Percentiles rank a stretch among this genome's conserved stretches.
These are phyloP conservation scores for Cetonia aurata DNA, from an alignment of 2,888 invertebrate species.

Conservation along the genomic window DNA sequence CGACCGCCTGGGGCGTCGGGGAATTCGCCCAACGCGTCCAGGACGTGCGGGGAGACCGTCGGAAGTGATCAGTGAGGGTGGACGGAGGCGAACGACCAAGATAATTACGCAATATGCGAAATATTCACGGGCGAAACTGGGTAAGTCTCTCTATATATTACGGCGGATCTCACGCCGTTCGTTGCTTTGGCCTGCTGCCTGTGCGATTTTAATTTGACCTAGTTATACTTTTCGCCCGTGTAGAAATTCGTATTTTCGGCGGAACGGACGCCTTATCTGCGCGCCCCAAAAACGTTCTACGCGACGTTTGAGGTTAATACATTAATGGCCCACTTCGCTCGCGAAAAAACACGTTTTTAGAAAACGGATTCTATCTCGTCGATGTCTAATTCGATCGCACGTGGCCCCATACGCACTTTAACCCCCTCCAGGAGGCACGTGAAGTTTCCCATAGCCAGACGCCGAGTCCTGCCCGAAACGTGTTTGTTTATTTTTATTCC, in stretches of 20 bases:
- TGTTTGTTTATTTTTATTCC: slow-evolving; percentile 1
- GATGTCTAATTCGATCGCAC: not conserved
- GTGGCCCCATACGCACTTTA: not conserved
- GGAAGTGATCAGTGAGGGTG: not conserved
- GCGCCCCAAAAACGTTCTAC: not conserved
- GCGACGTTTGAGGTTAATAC: not conserved
- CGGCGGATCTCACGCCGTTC: not conserved
- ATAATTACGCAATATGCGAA: slow-evolving; percentile 27
- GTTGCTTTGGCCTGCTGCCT: not conserved
- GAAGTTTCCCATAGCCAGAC: too few relatives aligned
- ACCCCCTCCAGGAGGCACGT: not conserved
- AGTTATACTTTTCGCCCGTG: slow-evolving; percentile 26
- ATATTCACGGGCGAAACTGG: slow-evolving; percentile 8
- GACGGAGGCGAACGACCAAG: not conserved
- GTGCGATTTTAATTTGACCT: slow-evolving; percentile 30
- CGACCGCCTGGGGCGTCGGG: slow-evolving; percentile 1
- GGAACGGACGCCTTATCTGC: not conserved
- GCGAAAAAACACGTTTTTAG: slow-evolving; percentile 7
- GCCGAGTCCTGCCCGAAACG: not conserved
- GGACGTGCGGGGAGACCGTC: slow-evolving; percentile 3
- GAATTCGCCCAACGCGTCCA: not conserved
- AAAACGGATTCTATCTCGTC: not conserved
- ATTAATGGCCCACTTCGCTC: slow-evolving; percentile 3
- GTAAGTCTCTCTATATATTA: slow-evolving; percentile 16
- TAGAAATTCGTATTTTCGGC: slow-evolving; percentile 27